Conservation (phyloP, 2,888 invertebrate species). For the Oscheius sp. region DNA sequence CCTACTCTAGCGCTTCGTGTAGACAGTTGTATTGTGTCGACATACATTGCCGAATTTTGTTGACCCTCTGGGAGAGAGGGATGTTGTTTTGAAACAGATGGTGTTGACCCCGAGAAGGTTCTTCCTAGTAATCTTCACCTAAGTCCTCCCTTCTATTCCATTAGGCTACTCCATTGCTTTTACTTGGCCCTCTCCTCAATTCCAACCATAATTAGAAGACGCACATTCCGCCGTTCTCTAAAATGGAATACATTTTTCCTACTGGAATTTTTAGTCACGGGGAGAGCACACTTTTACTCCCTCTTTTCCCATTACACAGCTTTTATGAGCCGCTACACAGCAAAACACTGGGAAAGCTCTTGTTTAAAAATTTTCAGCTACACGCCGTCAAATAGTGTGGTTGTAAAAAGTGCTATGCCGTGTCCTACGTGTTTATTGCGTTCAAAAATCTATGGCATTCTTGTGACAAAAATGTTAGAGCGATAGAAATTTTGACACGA, state of each 20-base stretch:
- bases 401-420: neutral
- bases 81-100: too few relatives aligned
- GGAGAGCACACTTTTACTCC: slow-evolving; percentile 16
- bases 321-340: slow-evolving; percentile 24
- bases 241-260: slow-evolving; percentile 24
- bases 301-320: slow-evolving; percentile 3
- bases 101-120: too few relatives aligned
- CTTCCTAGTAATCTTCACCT: too few relatives aligned
- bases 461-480: neutral
- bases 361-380: slow-evolving; percentile 1
- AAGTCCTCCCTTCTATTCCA: too few relatives aligned
- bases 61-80: neutral
- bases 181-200: too few relatives aligned
- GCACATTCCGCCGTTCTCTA: neutral
- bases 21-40: neutral
- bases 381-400: neutral
- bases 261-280: slow-evolving; percentile 11
- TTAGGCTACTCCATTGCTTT: too few relatives aligned
- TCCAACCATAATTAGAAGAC: slow-evolving; percentile 9
- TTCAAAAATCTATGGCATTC: slow-evolving; percentile 8
- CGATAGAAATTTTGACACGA: slow-evolving; percentile 27
- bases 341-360: slow-evolving; percentile 1
- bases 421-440: neutral
- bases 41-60: slow-evolving; percentile 13
- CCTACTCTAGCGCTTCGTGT: neutral